Percentiles rank a stretch among this genome's conserved stretches.
Evolutionary conservation across 2,797 vertebrate species (phyloP).

Genomic region (Florisuga fusca): DNA sequence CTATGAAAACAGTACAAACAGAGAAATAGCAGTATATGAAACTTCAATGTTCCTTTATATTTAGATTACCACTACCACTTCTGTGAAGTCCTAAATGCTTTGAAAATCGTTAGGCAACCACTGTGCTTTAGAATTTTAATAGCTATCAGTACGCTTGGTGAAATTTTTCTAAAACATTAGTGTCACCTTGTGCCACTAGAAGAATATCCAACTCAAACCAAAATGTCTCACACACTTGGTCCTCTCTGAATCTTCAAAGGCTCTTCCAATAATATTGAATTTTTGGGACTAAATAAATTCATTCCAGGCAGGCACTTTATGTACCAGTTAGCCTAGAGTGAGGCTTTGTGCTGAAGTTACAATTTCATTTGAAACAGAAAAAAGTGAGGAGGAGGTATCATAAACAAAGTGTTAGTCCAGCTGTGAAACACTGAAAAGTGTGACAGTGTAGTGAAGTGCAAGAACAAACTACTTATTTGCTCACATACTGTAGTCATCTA

Average conservation of each 20-base stretch:
- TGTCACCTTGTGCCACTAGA: not conserved
- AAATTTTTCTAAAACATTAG: not conserved
- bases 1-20: not conserved
- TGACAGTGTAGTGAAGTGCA: not conserved
- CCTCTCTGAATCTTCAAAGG: not conserved
- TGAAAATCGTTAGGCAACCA: not conserved
- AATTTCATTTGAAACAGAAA: not conserved
- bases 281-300: not conserved
- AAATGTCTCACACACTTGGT: not conserved
- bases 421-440: not conserved
- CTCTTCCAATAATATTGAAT: not conserved
- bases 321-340: not conserved
- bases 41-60: not conserved
- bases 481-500: not conserved
- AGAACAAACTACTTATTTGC: not conserved
- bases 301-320: not conserved
- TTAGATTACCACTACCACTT: not conserved
- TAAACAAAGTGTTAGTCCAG: not conserved
- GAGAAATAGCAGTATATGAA: not conserved
- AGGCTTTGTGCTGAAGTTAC: not conserved
- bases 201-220: not conserved
- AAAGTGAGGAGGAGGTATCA: not conserved
- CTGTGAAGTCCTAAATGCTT: not conserved
- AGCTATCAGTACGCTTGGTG: not conserved
- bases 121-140: not conserved